These are phyloP conservation scores for Okapia johnstoni DNA, from an alignment of 2,113 vertebrate genomes.

Conservation along the genomic window DNA sequence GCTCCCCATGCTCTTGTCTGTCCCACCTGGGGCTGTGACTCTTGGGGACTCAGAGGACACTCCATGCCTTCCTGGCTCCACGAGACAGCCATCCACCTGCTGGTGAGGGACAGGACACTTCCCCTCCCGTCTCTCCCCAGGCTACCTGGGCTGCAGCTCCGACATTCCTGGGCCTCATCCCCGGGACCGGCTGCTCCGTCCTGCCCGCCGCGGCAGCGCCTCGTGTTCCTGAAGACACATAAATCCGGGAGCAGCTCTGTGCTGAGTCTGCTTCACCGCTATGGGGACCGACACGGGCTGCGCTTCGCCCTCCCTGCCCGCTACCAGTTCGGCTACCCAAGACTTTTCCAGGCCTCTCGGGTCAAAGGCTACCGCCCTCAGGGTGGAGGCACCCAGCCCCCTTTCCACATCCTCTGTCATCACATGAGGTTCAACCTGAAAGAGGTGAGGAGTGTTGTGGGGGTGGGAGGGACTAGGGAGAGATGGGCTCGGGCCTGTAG, in stretches of 20 bases:
- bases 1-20: not conserved
- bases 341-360: slow-evolving; percentile 85
- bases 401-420: slow-evolving; percentile 91
- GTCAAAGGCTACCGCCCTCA: slow-evolving; percentile 87
- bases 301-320: slow-evolving; percentile 88
- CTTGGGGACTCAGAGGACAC: not conserved
- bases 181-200: not conserved
- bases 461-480: not conserved
- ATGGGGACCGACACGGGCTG: slow-evolving; percentile 85
- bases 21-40: not conserved
- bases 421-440: slow-evolving; percentile 91
- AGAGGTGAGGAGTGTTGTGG: slow-evolving; percentile 81
- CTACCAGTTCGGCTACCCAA: slow-evolving; percentile 93
- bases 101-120: not conserved
- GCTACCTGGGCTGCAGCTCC: slow-evolving; percentile 32
- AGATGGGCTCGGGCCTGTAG: not conserved
- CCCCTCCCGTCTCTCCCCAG: not conserved
- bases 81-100: not conserved
- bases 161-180: slow-evolving; percentile 1
- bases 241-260: slow-evolving; percentile 96
- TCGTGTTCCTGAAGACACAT: slow-evolving; percentile 95
- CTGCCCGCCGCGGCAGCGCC: slow-evolving; percentile 83
- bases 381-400: slow-evolving; percentile 56
- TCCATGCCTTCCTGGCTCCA: not conserved
- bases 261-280: slow-evolving; percentile 92